Conservation (phyloP, 1,140 invertebrate genomes). For the Latrodectus geometricus region DNA sequence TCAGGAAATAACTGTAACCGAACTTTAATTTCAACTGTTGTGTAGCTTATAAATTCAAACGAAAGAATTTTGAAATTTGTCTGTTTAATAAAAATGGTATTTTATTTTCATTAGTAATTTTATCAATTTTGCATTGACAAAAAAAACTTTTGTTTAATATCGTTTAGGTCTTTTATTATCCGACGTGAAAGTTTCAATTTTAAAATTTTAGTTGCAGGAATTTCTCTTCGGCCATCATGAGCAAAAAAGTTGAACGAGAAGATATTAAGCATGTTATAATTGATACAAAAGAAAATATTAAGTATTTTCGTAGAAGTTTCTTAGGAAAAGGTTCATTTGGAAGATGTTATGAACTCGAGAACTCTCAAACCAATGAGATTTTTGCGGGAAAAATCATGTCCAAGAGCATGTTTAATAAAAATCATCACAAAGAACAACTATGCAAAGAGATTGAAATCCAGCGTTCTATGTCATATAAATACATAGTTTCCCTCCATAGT, state of each 20-base stretch:
- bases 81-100: too few species aligned
- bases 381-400: conserved; percentile 98
- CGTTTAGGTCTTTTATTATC: too few species aligned
- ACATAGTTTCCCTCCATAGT: conserved; percentile 93
- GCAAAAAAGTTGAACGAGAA: conserved; percentile 3
- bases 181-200: too few species aligned
- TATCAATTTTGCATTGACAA: too few species aligned
- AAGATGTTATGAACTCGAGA: conserved; percentile 96
- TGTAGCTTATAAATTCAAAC: too few species aligned
- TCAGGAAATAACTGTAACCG: too few species aligned
- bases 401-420: conserved; percentile 91
- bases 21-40: too few species aligned
- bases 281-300: conserved; percentile 79
- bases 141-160: too few species aligned
- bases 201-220: too few species aligned
- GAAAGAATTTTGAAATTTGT: too few species aligned
- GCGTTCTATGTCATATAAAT: conserved; percentile 82
- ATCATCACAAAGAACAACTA: conserved; percentile 92
- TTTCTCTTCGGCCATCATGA: too few species aligned
- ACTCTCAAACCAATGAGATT: conserved; percentile 80
- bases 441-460: conserved; percentile 95
- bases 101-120: too few species aligned
- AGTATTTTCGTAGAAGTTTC: conserved; percentile 84
- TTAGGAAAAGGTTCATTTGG: conserved; percentile 94
- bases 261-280: conserved; percentile 86